These are phyloP conservation scores for Epizoanthus ramosus DNA, from an alignment of 92 coral and sea anemone species.

Conservation along the genomic window DNA sequence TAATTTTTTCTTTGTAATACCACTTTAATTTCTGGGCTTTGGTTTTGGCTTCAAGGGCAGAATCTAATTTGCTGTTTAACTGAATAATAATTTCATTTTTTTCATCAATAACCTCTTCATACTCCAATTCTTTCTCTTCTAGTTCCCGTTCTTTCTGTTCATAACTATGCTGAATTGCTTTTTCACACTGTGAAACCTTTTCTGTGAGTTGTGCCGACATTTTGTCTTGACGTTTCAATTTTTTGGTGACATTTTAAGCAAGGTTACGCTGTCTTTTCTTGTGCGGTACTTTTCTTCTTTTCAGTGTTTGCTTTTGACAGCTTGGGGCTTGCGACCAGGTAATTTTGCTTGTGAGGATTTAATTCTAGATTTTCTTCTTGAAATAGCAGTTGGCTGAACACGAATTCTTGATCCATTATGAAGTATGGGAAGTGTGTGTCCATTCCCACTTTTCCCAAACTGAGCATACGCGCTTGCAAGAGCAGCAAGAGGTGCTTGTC, in stretches of 20 bases:
- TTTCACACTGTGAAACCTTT: not conserved
- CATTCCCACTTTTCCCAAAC: slow-evolving; percentile 51
- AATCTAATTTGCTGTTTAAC: slow-evolving; percentile 27
- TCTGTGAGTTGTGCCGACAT: slow-evolving; percentile 14
- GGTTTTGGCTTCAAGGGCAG: slow-evolving; percentile 31
- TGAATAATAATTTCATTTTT: slow-evolving; percentile 19
- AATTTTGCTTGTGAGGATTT: slow-evolving; percentile 58
- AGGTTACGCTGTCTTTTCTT: slow-evolving; percentile 58
- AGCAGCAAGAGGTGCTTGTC: slow-evolving; percentile 57
- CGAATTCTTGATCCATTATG: slow-evolving; percentile 54
- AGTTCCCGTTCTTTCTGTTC: slow-evolving; percentile 7
- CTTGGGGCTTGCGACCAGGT: slow-evolving; percentile 47
- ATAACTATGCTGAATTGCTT: not conserved
- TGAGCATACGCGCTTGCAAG: slow-evolving; percentile 57
- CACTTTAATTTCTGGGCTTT: slow-evolving; percentile 35
- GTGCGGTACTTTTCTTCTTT: slow-evolving; percentile 48
- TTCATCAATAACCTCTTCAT: slow-evolving; percentile 22
- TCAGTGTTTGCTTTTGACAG: not conserved
- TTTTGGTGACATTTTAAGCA: slow-evolving; percentile 31
- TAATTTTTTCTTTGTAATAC: slow-evolving; percentile 27
- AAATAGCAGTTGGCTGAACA: slow-evolving; percentile 69
- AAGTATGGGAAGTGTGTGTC: slow-evolving; percentile 59
- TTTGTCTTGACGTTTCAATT: slow-evolving; percentile 4
- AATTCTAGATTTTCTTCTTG: slow-evolving; percentile 62
- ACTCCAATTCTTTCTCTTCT: not conserved